Evolutionary conservation across 2,888 invertebrate species (phyloP).

Genomic region (Pammene fasciana): DNA sequence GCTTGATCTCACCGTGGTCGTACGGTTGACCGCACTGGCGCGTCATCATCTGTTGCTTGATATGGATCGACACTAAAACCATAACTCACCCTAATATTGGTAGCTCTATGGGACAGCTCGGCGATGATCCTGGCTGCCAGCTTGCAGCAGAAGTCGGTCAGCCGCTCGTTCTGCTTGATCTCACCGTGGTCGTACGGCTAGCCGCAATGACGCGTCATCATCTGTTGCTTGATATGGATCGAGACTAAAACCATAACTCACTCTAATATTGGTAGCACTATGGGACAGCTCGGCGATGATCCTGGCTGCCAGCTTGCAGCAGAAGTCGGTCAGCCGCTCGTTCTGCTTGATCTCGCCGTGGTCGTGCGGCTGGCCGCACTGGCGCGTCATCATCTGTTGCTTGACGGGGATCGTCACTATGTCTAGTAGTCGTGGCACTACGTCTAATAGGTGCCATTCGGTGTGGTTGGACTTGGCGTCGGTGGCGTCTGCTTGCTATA

Average conservation of each 20-base stretch:
- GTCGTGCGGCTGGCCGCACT: constrained; percentile 74
- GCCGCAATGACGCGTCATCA: constrained; percentile 77
- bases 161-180: constrained; percentile 81
- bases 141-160: constrained; percentile 89
- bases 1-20: constrained; percentile 79
- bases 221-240: constrained; percentile 87
- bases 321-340: constrained; percentile 85
- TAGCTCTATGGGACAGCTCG: constrained; percentile 86
- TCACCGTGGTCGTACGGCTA: constrained; percentile 76
- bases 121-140: constrained; percentile 92
- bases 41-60: constrained; percentile 82
- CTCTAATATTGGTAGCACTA: constrained; percentile 64
- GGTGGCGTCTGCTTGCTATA: constrained; percentile 55
- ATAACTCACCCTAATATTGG: constrained; percentile 57
- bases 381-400: constrained; percentile 77
- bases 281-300: constrained; percentile 92
- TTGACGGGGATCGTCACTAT: constrained; percentile 92
- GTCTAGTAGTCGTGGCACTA: constrained; percentile 91
- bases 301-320: constrained; percentile 90
- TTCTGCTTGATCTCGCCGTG: constrained; percentile 80
- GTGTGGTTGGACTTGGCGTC: constrained; percentile 56
- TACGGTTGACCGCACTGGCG: constrained; percentile 75
- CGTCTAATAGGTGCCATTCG: constrained; percentile 90
- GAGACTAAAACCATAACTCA: constrained; percentile 57
- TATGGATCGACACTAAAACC: constrained; percentile 90